A percentile compares a stretch with the other conserved stretches of the same genome.
Conservation (phyloP, 2,113 vertebrate species). For the Zosterops japonicus region DNA sequence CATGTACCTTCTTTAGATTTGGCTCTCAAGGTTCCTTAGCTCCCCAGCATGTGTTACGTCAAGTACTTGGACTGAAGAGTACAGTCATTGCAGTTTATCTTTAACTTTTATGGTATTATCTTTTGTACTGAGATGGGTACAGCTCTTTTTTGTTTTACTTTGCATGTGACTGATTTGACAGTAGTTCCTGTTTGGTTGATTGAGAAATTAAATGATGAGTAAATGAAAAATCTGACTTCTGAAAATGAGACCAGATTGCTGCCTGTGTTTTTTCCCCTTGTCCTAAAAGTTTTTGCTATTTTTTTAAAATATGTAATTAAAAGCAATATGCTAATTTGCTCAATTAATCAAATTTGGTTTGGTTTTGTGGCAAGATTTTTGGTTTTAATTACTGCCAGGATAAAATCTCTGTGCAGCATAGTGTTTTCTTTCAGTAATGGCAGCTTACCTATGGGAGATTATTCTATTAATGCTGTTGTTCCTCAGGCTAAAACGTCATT, state of each 20-base stretch:
- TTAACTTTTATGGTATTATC: background rate
- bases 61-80: background rate
- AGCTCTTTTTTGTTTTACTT: background rate
- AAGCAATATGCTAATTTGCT: background rate
- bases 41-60: background rate
- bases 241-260: background rate
- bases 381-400: background rate
- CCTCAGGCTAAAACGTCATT: background rate
- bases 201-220: background rate
- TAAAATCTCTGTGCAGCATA: background rate
- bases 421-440: background rate
- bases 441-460: background rate
- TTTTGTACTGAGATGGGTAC: background rate
- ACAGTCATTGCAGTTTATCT: background rate
- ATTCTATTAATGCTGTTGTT: background rate
- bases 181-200: background rate
- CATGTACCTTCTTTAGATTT: background rate
- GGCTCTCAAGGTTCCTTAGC: background rate
- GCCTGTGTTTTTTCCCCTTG: background rate
- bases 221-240: background rate
- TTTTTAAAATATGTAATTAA: background rate
- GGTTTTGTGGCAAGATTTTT: background rate
- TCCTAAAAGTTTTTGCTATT: background rate
- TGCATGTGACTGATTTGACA: background rate
- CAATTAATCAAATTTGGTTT: background rate